Conservation (phyloP, 2,797 vertebrate genomes). For the Sebastes cheni region DNA sequence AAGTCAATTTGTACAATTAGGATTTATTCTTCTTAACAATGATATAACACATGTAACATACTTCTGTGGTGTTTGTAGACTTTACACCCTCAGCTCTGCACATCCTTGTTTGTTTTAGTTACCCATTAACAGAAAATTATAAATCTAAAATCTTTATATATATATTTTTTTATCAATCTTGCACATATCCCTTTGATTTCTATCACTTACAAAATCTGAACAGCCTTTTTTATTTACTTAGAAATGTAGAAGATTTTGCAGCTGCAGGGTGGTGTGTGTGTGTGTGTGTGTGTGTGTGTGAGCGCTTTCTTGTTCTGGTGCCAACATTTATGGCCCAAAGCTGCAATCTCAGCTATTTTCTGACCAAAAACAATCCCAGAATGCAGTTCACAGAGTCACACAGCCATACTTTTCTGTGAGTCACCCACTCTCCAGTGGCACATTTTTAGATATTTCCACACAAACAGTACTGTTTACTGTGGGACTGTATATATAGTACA, state of each 20-base stretch:
- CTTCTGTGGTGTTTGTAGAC: background rate
- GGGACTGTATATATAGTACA: background rate
- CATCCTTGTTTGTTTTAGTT: background rate
- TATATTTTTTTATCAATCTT: background rate
- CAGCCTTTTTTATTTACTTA: background rate
- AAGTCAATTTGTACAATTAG: background rate
- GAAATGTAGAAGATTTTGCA: background rate
- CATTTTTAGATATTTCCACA: background rate
- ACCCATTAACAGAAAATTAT: background rate
- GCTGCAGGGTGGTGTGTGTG: no score
- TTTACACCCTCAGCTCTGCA: background rate
- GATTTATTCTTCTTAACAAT: background rate
- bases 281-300: no score
- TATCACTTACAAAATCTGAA: background rate
- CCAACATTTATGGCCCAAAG: background rate
- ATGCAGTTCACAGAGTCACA: background rate
- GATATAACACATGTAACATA: background rate
- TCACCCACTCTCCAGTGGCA: background rate
- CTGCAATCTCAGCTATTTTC: background rate
- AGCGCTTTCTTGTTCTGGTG: background rate
- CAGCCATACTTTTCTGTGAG: background rate
- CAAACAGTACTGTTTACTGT: background rate
- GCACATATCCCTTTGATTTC: background rate
- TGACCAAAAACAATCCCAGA: background rate
- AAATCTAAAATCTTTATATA: background rate